A percentile compares a stretch with the other conserved stretches of the same genome.
Conservation (phyloP, 2,888 invertebrate species). For the Heliconius aoede region DNA sequence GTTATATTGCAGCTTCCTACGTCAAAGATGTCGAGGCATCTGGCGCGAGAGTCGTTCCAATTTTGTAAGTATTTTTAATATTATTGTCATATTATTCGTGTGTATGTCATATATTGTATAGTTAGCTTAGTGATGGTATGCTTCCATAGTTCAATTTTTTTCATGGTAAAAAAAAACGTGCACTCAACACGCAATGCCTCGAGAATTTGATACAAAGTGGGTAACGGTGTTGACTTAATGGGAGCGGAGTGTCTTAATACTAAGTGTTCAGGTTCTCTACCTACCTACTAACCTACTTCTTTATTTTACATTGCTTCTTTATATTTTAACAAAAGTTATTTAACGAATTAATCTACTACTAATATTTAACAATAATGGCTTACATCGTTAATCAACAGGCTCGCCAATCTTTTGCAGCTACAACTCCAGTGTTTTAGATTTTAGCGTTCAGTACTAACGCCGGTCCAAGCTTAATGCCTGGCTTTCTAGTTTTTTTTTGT, state of each 20-base stretch:
- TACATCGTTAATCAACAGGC: neutral
- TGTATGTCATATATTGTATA: neutral
- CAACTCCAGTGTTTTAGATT: neutral
- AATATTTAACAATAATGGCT: neutral
- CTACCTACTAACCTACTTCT: too few relatives aligned
- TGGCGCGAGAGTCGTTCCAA: slow-evolving; percentile 94
- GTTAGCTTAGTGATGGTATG: neutral
- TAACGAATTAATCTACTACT: too few relatives aligned
- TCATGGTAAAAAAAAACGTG: too few relatives aligned
- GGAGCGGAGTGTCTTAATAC: too few relatives aligned
- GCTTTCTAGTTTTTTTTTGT: slow-evolving; percentile 15
- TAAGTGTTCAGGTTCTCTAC: too few relatives aligned
- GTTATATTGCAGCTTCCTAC: slow-evolving; percentile 93
- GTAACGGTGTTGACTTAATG: too few relatives aligned
- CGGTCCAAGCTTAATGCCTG: slow-evolving; percentile 10
- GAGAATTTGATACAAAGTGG: too few relatives aligned
- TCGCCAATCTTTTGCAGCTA: neutral
- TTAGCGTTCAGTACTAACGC: slow-evolving; percentile 10
- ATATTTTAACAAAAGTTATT: too few relatives aligned
- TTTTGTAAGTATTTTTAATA: slow-evolving; percentile 84
- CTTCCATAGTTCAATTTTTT: neutral
- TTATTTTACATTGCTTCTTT: too few relatives aligned
- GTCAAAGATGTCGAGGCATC: slow-evolving; percentile 95
- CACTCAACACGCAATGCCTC: too few relatives aligned
- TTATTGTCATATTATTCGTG: neutral